Evolutionary conservation across 1,140 invertebrate species (phyloP), one percentile per base, ranked within the genome.

Genomic region (Drosophila kanapiae): DNA sequence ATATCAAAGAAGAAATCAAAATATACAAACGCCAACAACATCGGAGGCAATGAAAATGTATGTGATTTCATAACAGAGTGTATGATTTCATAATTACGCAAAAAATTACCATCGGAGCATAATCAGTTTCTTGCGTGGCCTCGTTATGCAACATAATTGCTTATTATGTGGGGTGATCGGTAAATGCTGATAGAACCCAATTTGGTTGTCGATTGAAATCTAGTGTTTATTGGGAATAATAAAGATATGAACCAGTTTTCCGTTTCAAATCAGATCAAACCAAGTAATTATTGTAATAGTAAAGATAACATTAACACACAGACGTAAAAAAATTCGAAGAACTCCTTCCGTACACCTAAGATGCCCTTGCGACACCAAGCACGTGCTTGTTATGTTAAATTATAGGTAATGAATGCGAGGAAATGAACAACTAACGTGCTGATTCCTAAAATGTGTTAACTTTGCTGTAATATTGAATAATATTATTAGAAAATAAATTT

Each of bases 1-100:
- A 84, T 80, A 85, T 85, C 82, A 84, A 76, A 69, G 51, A 63
- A 80, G 59, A 84, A 84, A 84, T 82, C 60, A 78, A 57, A 71
- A 65, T 33, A 29, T 33, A 64, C 38, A 38, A 33, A 27, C 43
- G 43, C 40, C 56, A 67, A 31, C 56, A 62, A 31, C 61, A 64
- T 47, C 27, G 37, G 37, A 33, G 65, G 75, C 75, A 79, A 70
- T 82, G 74, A 80, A 79, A 84, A 68, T 62, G 33, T 70, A 37
- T 58, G 37, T 40, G 69, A 43, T 72, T 72, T 72, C 65, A 40
- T 68, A 67, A 68, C 62, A 23, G 6, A 27, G 27, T 31, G 61
- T 14, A 48, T 57, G 69, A 42, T 72, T 72, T 72, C 67, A 54
- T 70, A 72, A 72, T 71, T 71, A 47, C 43, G 33, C 4, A n/a